Evolutionary conservation across 2,113 vertebrate genomes (phyloP), one percentile per base, ranked within the genome.

Genomic region (Scolopax mira): DNA sequence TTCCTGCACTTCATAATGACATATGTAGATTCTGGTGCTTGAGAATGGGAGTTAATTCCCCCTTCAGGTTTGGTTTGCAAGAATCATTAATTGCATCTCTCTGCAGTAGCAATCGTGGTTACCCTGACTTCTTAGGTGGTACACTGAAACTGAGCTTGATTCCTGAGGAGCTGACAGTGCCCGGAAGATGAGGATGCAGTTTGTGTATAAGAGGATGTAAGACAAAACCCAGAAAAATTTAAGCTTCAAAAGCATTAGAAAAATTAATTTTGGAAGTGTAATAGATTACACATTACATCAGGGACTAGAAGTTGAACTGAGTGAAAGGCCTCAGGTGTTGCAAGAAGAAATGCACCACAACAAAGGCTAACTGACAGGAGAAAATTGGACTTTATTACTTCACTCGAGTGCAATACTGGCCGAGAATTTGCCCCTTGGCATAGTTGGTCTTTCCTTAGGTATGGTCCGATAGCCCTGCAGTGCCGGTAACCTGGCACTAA

Each of bases 401-500:
- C 48, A 4, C n/a, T 51, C 3, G 33, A 58, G 94, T 49, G 44
- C 69, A 49, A 17, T 15, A 22, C 31, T 64, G 46, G 72, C 94
- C 9, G 18, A 79, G 91, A 95, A 85, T 86, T 81, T 54, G 75
- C 85, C 93, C 92, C 74, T 90, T 85, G 62, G 81, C 94, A 85
- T 54, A 77, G 85, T 46, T 89, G 94, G 60, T 88, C 72, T 58
- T 96, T 94, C 85, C 96, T 91, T 42, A 8, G 75, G 89, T 86
- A 42, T 65, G 14, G 62, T 88, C n/a, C 12, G 49, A 28, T 92
- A 98, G 97, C 96, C 49, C n/a, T 85, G 80, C 18, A n/a, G 35
- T 90, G 98, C 97, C 96, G 80, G 91, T 96, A 97, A 96, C 97
- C 95, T 86, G 67, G 81, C 83, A 88, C 75, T 94, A 97, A 96